phyloP scores from a whole-genome alignment of 2,113 vertebrate species.

The Aptenodytes patagonicus region DNA sequence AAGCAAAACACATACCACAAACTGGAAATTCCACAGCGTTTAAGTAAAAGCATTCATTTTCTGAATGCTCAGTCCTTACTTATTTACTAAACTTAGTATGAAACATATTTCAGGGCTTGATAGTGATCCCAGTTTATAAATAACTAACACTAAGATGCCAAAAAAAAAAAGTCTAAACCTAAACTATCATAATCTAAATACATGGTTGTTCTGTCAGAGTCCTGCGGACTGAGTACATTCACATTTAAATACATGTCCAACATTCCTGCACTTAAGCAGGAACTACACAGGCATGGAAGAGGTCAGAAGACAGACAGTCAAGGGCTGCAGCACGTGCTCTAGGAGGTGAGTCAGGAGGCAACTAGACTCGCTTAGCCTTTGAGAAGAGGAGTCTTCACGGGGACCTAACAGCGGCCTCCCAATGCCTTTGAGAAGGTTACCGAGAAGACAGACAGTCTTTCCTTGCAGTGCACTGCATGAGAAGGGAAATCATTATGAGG shows the following conservation, averaged over 20 bases:
- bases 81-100: neutral
- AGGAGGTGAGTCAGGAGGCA: fast-evolving
- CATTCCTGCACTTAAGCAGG: neutral
- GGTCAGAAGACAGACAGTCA: neutral
- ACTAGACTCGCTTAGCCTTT: neutral
- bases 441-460: neutral
- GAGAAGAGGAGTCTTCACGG: neutral
- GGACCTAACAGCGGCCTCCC: neutral
- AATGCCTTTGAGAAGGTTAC: neutral
- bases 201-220: neutral
- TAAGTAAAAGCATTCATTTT: constrained; percentile 23
- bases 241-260: neutral
- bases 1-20: neutral
- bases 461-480: neutral
- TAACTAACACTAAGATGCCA: neutral
- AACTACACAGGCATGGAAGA: neutral
- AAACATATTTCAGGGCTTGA: neutral
- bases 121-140: neutral
- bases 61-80: neutral
- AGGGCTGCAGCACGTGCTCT: neutral
- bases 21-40: neutral
- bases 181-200: neutral
- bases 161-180: neutral
- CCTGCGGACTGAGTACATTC: neutral
- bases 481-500: neutral